Percentiles rank a stretch among this genome's conserved stretches.
Evolutionary conservation across 2,888 invertebrate species (phyloP).

Genomic region (Caenorhabditis angaria): DNA sequence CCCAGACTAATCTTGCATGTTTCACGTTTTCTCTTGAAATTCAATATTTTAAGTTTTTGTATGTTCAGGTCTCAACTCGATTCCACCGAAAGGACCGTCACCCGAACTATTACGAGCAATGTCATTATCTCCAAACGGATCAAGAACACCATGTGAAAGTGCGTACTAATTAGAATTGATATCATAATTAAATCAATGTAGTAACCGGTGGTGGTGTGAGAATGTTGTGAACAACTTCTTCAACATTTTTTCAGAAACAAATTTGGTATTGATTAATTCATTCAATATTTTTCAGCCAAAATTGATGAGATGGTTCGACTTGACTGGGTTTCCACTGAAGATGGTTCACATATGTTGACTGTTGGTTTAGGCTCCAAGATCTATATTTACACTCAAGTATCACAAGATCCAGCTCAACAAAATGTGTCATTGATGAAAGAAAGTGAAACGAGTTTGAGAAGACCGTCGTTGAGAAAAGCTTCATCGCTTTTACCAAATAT

Average conservation of each 20-base stretch:
- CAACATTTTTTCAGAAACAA: background rate
- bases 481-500: constrained; percentile 56
- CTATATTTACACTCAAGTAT: constrained; percentile 87
- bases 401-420: constrained; percentile 91
- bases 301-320: constrained; percentile 58
- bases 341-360: constrained; percentile 95
- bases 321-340: constrained; percentile 99
- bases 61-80: constrained; percentile 22
- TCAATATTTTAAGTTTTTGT: background rate
- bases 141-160: background rate
- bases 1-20: background rate
- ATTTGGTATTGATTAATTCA: background rate
- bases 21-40: background rate
- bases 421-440: constrained; percentile 86
- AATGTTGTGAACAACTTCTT: constrained; percentile 2
- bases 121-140: background rate
- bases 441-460: constrained; percentile 54
- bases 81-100: constrained; percentile 21
- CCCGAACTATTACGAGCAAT: constrained; percentile 23
- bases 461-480: constrained; percentile 62
- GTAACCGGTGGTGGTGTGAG: background rate
- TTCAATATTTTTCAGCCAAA: constrained; percentile 61
- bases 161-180: constrained; percentile 9
- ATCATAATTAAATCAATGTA: background rate
- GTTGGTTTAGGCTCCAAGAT: constrained; percentile 79